These are phyloP conservation scores for Lycia hirtaria DNA, from an alignment of 2,888 invertebrate species.

Conservation along the genomic window DNA sequence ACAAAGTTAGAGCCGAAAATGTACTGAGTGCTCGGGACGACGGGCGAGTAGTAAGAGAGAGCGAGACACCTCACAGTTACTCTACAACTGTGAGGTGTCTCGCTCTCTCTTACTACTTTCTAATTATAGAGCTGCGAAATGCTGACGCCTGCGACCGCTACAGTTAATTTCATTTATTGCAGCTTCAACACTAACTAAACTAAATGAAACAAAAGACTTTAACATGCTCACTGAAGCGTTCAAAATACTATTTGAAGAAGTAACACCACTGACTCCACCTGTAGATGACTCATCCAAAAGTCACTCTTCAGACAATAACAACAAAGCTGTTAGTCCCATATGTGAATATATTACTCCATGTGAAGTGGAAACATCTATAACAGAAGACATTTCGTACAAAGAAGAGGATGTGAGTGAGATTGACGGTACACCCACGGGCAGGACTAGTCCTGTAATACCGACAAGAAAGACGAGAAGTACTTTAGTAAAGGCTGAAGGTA, in stretches of 20 bases:
- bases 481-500: conserved; percentile 48
- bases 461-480: conserved; percentile 54
- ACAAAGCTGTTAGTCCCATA: background rate
- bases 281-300: conserved; percentile 12
- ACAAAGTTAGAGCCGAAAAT: too few species aligned
- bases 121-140: too few species aligned
- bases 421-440: conserved; percentile 69
- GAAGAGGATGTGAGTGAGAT: conserved; percentile 70
- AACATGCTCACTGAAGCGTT: conserved; percentile 61
- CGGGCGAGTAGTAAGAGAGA: too few species aligned
- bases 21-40: too few species aligned
- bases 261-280: conserved; percentile 36
- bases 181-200: conserved; percentile 61
- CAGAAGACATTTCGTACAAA: conserved; percentile 48
- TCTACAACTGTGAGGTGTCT: too few species aligned
- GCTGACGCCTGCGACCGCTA: too few species aligned
- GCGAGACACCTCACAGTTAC: too few species aligned
- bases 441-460: conserved; percentile 71
- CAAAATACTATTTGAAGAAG: conserved; percentile 62
- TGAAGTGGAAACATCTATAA: conserved; percentile 28
- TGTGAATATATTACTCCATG: background rate
- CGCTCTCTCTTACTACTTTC: too few species aligned
- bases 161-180: conserved; percentile 29
- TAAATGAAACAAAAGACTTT: conserved; percentile 68
- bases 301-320: background rate